These are phyloP conservation scores for Ips typographus DNA, from an alignment of 1,140 invertebrate species.

Conservation along the genomic window DNA sequence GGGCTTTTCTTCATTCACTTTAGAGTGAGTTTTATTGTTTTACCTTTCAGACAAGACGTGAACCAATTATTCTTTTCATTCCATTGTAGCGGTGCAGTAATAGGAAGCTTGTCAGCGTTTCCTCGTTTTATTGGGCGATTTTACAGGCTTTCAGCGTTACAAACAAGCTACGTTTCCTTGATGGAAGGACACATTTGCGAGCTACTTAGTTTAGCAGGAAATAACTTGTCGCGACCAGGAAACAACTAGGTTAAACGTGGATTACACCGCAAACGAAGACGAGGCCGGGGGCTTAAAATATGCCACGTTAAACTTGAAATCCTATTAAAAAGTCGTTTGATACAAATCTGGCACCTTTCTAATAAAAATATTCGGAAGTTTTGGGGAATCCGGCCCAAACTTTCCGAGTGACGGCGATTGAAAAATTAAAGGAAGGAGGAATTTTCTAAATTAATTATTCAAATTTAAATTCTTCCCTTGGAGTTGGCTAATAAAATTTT, in stretches of 20 bases:
- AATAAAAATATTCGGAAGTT: slow-evolving; percentile 5
- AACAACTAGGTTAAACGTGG: not conserved
- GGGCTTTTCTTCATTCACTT: too few species aligned
- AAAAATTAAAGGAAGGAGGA: not conserved
- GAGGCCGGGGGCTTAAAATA: not conserved
- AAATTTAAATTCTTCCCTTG: not conserved
- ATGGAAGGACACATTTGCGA: too few species aligned
- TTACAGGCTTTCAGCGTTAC: too few species aligned
- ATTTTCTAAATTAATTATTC: slow-evolving; percentile 6
- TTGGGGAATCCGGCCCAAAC: not conserved
- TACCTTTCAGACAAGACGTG: too few species aligned
- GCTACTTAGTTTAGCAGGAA: too few species aligned
- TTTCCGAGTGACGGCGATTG: not conserved
- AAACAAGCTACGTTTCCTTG: too few species aligned
- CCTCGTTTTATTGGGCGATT: too few species aligned
- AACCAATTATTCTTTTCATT: too few species aligned
- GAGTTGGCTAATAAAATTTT: not conserved
- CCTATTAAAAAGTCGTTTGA: slow-evolving; percentile 5
- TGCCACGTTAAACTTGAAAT: slow-evolving; percentile 3
- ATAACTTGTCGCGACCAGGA: too few species aligned
- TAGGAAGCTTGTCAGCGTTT: too few species aligned
- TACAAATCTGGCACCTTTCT: not conserved
- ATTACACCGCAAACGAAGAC: not conserved
- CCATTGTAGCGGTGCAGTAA: too few species aligned
- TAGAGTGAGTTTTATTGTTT: too few species aligned